Conservation (phyloP, 1,140 invertebrate genomes). For the Philotrypesis tridentata region DNA sequence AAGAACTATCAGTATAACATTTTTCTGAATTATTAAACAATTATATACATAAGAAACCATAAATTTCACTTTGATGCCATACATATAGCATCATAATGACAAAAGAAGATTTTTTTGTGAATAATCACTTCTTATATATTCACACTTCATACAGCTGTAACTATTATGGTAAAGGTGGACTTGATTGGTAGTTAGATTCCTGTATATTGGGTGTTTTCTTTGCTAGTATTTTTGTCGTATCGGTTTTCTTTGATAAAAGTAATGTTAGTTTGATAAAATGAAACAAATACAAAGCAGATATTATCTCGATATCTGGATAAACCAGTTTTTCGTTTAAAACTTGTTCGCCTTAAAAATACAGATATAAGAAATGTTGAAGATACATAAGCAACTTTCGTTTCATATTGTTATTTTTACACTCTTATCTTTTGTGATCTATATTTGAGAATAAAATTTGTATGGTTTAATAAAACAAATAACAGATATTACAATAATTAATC, state of each 20-base stretch:
- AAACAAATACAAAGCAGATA: no score
- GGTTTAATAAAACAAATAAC: no score
- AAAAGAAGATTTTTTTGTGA: slow-evolving; percentile 42
- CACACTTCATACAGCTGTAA: slow-evolving; percentile 32
- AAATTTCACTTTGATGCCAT: no score
- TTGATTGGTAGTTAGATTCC: slow-evolving; percentile 47
- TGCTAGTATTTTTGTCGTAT: slow-evolving; percentile 30
- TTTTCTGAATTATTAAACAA: no score
- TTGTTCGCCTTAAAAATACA: not conserved
- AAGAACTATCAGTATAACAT: no score
- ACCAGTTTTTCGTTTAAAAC: not conserved
- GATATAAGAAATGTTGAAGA: not conserved
- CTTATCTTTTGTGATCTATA: no score
- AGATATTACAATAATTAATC: no score
- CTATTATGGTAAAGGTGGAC: slow-evolving; percentile 48
- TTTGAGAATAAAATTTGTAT: no score
- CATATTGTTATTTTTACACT: no score
- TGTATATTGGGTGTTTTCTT: slow-evolving; percentile 45
- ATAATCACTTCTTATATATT: slow-evolving; percentile 34
- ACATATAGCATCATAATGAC: no score
- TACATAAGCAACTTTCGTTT: no score
- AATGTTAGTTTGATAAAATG: slow-evolving; percentile 42
- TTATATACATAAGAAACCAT: no score
- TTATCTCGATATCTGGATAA: not conserved
- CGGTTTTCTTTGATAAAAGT: slow-evolving; percentile 20